phyloP scores from a whole-genome alignment of 2,888 invertebrate genomes.

The Eumerus sabulonum region DNA sequence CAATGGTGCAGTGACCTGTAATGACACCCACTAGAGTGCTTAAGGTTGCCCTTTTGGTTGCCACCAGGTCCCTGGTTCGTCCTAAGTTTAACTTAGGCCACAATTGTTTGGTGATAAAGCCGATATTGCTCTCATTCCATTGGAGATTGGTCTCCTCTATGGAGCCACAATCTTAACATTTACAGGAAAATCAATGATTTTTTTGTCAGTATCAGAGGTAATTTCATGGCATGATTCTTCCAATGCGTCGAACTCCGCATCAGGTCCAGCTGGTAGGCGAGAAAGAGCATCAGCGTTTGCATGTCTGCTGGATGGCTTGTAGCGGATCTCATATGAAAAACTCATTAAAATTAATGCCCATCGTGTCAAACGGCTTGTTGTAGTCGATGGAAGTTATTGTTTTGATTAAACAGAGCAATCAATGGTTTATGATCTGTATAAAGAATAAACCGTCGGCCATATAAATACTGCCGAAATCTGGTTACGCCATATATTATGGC shows the following conservation, averaged over 20 bases:
- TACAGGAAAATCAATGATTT: conserved; percentile 20
- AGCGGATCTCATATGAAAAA: conserved; percentile 32
- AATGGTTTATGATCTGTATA: conserved; percentile 68
- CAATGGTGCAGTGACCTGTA: no score
- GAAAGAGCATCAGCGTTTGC: conserved; percentile 40
- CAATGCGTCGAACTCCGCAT: conserved; percentile 14
- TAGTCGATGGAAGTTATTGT: conserved; percentile 14
- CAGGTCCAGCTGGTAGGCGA: conserved; percentile 21
- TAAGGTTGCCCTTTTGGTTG: no score
- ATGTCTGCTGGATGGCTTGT: conserved; percentile 34
- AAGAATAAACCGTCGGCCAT: conserved; percentile 36
- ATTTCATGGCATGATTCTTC: conserved; percentile 35
- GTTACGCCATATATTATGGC: conserved; percentile 31
- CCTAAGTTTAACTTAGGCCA: no score
- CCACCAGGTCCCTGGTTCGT: no score
- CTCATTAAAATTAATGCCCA: conserved; percentile 43
- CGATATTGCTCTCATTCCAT: no score
- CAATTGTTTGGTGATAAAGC: no score
- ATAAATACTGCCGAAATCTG: conserved; percentile 37
- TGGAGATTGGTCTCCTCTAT: no score
- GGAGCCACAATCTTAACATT: conserved; percentile 15
- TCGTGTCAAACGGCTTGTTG: conserved; percentile 26
- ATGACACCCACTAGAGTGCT: no score
- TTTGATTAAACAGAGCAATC: conserved; percentile 5
- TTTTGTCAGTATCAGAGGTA: conserved; percentile 6